Evolutionary conservation across 2,797 vertebrate species (phyloP).

Genomic region (Sebastes taczanowskii): DNA sequence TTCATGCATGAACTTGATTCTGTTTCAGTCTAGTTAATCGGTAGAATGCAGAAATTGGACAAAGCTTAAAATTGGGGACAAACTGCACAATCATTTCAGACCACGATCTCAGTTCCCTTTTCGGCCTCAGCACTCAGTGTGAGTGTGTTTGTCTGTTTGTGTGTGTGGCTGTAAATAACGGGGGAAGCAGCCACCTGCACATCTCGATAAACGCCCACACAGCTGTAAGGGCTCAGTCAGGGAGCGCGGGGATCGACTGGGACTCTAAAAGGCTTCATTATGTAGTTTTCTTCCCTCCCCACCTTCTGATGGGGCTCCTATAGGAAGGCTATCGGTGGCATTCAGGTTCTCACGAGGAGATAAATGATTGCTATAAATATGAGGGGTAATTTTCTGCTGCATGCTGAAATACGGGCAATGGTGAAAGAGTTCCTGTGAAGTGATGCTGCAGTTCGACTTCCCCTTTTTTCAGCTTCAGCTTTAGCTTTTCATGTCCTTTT

Average conservation of each 20-base stretch:
- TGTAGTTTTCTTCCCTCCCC: background rate
- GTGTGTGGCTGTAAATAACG: slow-evolving; percentile 9
- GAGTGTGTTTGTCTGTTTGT: background rate
- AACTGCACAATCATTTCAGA: slow-evolving; percentile 6
- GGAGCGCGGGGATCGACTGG: background rate
- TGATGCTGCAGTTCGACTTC: slow-evolving; percentile 33
- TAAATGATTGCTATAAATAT: background rate
- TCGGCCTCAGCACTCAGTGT: background rate
- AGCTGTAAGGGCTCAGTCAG: slow-evolving; percentile 33
- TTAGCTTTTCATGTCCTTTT: background rate
- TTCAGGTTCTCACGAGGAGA: background rate
- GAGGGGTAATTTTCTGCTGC: background rate
- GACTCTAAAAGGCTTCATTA: slow-evolving; percentile 28
- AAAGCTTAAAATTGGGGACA: background rate
- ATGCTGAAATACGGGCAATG: slow-evolving; percentile 24
- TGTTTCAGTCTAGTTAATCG: background rate
- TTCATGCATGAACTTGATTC: background rate
- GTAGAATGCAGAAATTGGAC: background rate
- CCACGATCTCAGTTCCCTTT: slow-evolving; percentile 46
- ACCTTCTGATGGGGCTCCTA: background rate
- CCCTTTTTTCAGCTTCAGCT: slow-evolving; percentile 3
- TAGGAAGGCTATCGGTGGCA: background rate
- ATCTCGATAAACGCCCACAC: slow-evolving; percentile 32
- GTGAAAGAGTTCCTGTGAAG: slow-evolving; percentile 38
- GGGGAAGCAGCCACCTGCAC: slow-evolving; percentile 56